Evolutionary conservation across 2,888 invertebrate genomes (phyloP).

Genomic region (Acanthosoma haemorrhoidale): DNA sequence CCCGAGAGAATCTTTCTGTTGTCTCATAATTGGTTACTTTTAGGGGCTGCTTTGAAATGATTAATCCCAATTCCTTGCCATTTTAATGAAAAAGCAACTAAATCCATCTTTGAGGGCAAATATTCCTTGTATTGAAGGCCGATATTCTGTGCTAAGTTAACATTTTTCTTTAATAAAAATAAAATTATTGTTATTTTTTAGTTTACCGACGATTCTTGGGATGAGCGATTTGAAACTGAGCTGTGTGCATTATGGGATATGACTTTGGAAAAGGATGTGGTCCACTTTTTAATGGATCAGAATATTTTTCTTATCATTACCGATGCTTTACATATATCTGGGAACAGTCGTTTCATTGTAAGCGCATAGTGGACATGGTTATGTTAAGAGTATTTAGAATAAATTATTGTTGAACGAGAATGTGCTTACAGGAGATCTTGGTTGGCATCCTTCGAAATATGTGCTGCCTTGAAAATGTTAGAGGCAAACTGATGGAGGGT

Average conservation of each 20-base stretch:
- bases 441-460: constrained; percentile 81
- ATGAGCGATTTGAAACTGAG: constrained; percentile 62
- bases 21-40: no score
- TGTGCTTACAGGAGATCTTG: constrained; percentile 61
- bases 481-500: constrained; percentile 54
- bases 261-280: constrained; percentile 72
- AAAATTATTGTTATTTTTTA: constrained; percentile 35
- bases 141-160: no score
- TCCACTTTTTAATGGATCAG: constrained; percentile 61
- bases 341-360: constrained; percentile 58
- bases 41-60: no score
- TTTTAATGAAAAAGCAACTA: not conserved
- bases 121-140: no score
- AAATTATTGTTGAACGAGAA: no score
- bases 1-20: no score
- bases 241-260: constrained; percentile 79
- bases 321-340: constrained; percentile 53
- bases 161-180: not conserved
- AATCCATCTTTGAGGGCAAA: not conserved
- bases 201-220: constrained; percentile 53
- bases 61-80: no score
- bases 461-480: constrained; percentile 61
- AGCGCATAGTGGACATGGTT: constrained; percentile 21
- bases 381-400: no score
- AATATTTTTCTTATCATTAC: constrained; percentile 62